A percentile compares a stretch with the other conserved stretches of the same genome.
Conservation (phyloP, 2,888 invertebrate genomes). For the Cremastobaeus sp. region DNA sequence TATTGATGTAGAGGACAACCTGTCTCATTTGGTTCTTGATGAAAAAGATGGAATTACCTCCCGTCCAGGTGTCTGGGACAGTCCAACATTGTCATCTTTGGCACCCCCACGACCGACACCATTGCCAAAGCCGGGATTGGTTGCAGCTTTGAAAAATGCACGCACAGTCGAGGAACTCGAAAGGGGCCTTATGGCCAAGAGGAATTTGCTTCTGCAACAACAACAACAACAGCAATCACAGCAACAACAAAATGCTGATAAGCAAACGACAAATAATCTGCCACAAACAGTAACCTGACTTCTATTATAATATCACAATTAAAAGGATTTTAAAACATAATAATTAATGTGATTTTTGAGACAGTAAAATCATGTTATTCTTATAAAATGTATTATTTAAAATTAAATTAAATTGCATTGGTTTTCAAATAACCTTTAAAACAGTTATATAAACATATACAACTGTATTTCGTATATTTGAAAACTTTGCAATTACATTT, state of each 20-base stretch:
- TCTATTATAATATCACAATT: no score
- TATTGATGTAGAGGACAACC: slow-evolving; percentile 79
- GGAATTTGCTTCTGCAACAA: slow-evolving; percentile 62
- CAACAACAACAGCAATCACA: slow-evolving; percentile 11
- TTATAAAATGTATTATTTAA: no score
- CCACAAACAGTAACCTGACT: no score
- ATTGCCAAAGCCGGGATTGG: slow-evolving; percentile 61
- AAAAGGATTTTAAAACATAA: no score
- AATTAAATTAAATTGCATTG: no score
- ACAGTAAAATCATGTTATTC: no score
- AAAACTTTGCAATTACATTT: no score
- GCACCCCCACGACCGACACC: slow-evolving; percentile 58
- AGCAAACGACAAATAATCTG: slow-evolving; percentile 66
- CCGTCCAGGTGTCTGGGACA: slow-evolving; percentile 79
- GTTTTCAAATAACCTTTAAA: no score
- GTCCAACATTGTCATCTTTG: slow-evolving; percentile 71
- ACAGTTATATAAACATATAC: no score
- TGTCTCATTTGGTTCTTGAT: slow-evolving; percentile 82
- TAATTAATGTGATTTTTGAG: no score
- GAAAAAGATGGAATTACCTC: slow-evolving; percentile 79
- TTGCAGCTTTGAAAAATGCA: slow-evolving; percentile 80
- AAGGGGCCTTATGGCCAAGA: slow-evolving; percentile 82
- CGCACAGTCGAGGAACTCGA: slow-evolving; percentile 87
- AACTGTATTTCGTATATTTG: no score
- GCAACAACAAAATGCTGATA: slow-evolving; percentile 66